Percentiles rank a stretch among this genome's conserved stretches.
Evolutionary conservation across 2,888 invertebrate species (phyloP).

Genomic region (Maniola hyperantus): DNA sequence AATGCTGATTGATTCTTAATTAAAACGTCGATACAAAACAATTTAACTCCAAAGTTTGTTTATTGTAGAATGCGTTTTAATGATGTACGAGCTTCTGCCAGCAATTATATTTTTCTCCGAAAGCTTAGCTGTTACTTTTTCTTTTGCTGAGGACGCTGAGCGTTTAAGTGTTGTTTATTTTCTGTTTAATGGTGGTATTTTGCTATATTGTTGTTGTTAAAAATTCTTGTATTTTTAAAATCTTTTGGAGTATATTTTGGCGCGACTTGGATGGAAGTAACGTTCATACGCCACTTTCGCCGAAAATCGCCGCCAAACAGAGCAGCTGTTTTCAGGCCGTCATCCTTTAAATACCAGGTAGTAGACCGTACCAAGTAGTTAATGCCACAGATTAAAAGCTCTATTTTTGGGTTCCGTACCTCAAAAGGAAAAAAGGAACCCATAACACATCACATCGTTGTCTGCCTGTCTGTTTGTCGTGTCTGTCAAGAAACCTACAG

Average conservation of each 20-base stretch:
- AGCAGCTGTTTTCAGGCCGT: too few species aligned
- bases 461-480: too few species aligned
- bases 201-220: neutral
- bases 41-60: slow-evolving; percentile 18
- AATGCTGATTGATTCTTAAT: slow-evolving; percentile 53
- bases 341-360: too few species aligned
- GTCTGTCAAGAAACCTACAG: too few species aligned
- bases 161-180: neutral
- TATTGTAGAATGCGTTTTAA: slow-evolving; percentile 12
- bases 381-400: too few species aligned
- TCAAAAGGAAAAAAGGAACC: too few species aligned
- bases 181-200: neutral
- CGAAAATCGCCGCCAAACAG: too few species aligned
- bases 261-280: too few species aligned
- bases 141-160: neutral
- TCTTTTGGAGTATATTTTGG: too few species aligned
- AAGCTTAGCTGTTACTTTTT: slow-evolving; percentile 2
- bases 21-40: slow-evolving; percentile 46
- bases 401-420: too few species aligned
- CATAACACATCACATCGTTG: too few species aligned
- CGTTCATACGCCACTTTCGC: neutral
- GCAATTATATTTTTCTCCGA: slow-evolving; percentile 11
- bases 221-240: neutral
- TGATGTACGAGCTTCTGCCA: neutral
- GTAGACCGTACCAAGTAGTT: too few species aligned